phyloP scores from a whole-genome alignment of 2,113 vertebrate genomes.

The Speoplatyrhinus poulsoni region DNA sequence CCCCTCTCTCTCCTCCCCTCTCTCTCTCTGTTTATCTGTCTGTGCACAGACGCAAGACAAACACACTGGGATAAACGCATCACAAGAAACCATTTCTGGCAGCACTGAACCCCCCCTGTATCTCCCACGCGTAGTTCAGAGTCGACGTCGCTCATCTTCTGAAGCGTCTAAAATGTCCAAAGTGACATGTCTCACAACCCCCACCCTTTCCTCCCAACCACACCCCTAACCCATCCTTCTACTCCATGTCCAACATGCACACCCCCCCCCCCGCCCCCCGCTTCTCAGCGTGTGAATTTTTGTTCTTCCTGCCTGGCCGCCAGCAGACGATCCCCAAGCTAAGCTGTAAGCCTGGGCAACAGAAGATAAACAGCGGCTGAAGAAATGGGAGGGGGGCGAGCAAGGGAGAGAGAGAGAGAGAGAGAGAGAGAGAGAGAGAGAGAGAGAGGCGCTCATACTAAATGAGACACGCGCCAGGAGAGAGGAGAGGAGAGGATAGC shows the following conservation, averaged over 20 bases:
- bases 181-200: not conserved
- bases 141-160: not conserved
- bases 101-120: constrained; percentile 2
- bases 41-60: constrained; percentile 19
- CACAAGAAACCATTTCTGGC: constrained; percentile 19
- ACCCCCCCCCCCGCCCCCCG: not conserved
- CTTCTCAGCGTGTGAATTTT: not conserved
- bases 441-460: constrained; percentile 47
- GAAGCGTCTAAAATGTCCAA: no score
- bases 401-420: constrained; percentile 14
- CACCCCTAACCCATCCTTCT: not conserved
- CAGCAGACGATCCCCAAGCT: constrained; percentile 64
- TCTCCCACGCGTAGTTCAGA: constrained; percentile 3
- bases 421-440: constrained; percentile 26
- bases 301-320: constrained; percentile 34
- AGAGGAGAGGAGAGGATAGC: constrained; percentile 19
- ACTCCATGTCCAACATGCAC: not conserved
- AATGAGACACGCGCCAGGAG: constrained; percentile 22
- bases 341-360: constrained; percentile 52
- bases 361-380: constrained; percentile 60
- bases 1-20: not conserved
- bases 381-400: constrained; percentile 23
- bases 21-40: not conserved
- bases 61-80: constrained; percentile 30
- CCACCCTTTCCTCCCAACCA: not conserved